Conservation (phyloP, 2,113 vertebrate species). For the Excalfactoria chinensis region DNA sequence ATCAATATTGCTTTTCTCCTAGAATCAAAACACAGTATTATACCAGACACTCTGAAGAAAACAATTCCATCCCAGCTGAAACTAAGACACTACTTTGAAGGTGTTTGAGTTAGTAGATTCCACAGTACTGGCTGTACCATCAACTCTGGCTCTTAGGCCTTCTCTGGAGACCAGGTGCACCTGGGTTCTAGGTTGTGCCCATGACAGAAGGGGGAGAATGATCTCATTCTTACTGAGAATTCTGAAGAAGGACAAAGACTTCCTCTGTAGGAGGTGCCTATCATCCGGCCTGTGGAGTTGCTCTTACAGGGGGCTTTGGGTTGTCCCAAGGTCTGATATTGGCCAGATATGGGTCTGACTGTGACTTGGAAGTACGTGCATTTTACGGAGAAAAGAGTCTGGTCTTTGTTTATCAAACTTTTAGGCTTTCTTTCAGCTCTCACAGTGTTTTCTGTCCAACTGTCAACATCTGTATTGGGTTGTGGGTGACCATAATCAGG, state of each 20-base stretch:
- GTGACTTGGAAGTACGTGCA: background rate
- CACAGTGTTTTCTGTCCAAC: background rate
- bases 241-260: background rate
- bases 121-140: background rate
- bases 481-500: background rate
- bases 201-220: background rate
- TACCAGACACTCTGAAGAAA: too few relatives aligned
- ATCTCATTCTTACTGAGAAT: background rate
- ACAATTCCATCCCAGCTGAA: too few relatives aligned
- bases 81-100: background rate
- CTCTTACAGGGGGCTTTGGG: background rate
- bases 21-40: too few relatives aligned
- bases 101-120: background rate
- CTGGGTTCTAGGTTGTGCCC: rapidly evolving
- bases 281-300: background rate
- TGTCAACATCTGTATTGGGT: background rate
- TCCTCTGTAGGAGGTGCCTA: background rate
- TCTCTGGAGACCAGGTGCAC: rapidly evolving
- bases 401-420: background rate
- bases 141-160: background rate
- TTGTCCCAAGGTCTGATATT: background rate
- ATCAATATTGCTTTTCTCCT: too few relatives aligned
- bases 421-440: background rate
- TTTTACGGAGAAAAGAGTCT: background rate
- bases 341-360: background rate